Evolutionary conservation across 2,888 invertebrate species (phyloP).

Genomic region (Tachystola acroxantha): DNA sequence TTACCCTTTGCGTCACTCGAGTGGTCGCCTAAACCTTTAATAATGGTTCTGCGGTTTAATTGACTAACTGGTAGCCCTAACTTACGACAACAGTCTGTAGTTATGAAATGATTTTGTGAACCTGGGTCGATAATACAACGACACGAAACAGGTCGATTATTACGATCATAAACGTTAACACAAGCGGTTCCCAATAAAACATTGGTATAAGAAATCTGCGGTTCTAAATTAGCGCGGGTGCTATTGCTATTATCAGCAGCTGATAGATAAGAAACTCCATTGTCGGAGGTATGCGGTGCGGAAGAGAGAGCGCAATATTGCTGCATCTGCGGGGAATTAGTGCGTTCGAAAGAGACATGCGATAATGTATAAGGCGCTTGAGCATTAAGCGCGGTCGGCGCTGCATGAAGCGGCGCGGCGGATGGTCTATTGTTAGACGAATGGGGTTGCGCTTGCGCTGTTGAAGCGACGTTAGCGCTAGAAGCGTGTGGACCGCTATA

Average conservation of each 20-base stretch:
- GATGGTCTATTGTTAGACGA: background rate
- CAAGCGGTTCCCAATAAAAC: background rate
- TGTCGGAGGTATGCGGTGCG: no score
- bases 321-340: background rate
- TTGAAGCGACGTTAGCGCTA: background rate
- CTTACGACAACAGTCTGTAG: background rate
- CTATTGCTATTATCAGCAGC: background rate
- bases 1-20: background rate
- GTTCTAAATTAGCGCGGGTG: no score
- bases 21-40: background rate
- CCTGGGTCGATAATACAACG: constrained; percentile 1
- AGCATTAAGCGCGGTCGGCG: no score
- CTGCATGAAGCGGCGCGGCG: background rate
- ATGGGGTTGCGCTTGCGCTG: background rate
- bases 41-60: background rate
- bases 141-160: background rate
- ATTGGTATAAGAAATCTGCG: background rate
- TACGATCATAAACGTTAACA: background rate
- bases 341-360: background rate
- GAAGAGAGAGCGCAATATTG: no score
- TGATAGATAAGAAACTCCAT: no score
- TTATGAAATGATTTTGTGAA: constrained; percentile 4
- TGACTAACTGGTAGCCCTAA: background rate
- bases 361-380: no score
- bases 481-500: no score